phyloP scores from a whole-genome alignment of 2,888 invertebrate species.

The Melanostoma mellinum region DNA sequence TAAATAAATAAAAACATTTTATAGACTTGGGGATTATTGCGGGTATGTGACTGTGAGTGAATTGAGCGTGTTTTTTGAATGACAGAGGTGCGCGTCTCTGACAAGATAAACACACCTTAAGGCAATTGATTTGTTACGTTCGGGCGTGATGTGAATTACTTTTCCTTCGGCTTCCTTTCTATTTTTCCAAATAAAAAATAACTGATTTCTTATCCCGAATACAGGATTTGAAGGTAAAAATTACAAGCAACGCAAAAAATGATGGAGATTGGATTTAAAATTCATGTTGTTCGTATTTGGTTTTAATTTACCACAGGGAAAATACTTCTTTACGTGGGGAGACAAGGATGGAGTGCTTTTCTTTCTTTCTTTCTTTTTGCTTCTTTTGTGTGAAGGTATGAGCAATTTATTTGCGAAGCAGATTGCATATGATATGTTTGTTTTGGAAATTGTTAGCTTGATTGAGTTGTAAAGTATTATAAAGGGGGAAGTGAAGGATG shows the following conservation, averaged over 20 bases:
- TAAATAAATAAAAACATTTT: conserved; percentile 62
- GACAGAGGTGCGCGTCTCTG: conserved; percentile 56
- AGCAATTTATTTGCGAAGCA: conserved; percentile 46
- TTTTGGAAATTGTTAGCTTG: no score
- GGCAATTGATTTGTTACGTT: conserved; percentile 69
- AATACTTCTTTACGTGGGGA: background rate
- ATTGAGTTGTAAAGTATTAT: no score
- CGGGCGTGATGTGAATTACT: conserved; percentile 59
- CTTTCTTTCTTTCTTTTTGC: conserved; percentile 9
- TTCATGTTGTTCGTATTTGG: conserved; percentile 47
- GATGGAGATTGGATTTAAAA: conserved; percentile 46
- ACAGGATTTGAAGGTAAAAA: conserved; percentile 7
- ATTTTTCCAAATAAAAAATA: background rate
- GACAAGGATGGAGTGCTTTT: background rate
- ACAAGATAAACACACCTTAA: conserved; percentile 67
- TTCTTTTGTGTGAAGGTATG: background rate
- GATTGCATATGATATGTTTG: background rate
- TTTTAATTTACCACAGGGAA: conserved; percentile 28
- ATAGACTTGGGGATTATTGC: conserved; percentile 44
- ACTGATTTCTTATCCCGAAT: conserved; percentile 1
- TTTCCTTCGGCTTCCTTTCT: conserved; percentile 4
- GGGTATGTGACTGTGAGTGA: conserved; percentile 9
- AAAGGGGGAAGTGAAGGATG: no score
- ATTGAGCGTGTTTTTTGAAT: conserved; percentile 41
- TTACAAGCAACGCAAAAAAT: background rate